Conservation (phyloP, 2,113 vertebrate genomes). For the Salvelinus namaycush region DNA sequence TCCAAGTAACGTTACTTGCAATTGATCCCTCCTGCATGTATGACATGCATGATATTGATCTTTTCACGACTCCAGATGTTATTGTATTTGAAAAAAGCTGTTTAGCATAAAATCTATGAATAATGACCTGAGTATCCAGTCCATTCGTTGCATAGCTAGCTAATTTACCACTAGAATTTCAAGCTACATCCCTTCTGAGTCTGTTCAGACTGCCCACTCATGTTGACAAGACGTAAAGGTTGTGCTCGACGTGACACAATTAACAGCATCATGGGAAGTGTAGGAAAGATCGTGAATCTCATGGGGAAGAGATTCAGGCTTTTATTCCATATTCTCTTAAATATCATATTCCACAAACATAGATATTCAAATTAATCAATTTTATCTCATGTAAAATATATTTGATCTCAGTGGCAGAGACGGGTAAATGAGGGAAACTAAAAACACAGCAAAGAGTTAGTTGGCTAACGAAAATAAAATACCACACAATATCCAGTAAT, state of each 20-base stretch:
- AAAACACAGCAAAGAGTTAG: not conserved
- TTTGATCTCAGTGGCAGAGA: not conserved
- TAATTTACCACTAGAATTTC: not conserved
- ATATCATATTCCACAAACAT: slow-evolving; percentile 74
- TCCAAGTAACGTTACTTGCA: not conserved
- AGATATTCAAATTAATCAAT: slow-evolving; percentile 46
- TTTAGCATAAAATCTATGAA: not conserved
- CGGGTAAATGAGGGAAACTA: slow-evolving; percentile 42
- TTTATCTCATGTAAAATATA: not conserved
- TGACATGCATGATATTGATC: not conserved
- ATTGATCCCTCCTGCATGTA: not conserved
- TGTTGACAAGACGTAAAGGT: slow-evolving; percentile 57
- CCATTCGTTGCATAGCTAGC: not conserved
- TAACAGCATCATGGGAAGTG: slow-evolving; percentile 57
- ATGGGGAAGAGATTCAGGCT: not conserved
- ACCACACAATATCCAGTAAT: not conserved
- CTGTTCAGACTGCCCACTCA: slow-evolving; percentile 41
- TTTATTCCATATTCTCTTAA: slow-evolving; percentile 77
- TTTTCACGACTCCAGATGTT: not conserved
- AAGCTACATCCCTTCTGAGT: slow-evolving; percentile 38
- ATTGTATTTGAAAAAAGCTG: not conserved
- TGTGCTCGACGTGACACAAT: slow-evolving; percentile 30
- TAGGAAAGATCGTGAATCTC: slow-evolving; percentile 1
- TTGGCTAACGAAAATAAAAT: not conserved
- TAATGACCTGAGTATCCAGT: not conserved